These are phyloP conservation scores for Acropternis orthonyx DNA, from an alignment of 2,797 vertebrate species.

Conservation along the genomic window DNA sequence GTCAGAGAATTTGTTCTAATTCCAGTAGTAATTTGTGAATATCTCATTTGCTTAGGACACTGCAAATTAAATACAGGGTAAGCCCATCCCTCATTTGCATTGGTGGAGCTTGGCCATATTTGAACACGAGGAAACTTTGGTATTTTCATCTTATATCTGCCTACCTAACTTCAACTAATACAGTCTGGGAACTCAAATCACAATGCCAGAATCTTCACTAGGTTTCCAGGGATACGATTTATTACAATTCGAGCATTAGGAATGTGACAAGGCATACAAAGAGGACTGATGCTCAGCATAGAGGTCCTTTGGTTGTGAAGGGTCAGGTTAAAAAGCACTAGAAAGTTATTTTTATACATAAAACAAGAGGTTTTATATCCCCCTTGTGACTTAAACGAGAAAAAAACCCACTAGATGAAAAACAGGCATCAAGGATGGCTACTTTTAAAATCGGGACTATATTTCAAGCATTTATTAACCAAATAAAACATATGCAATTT, in stretches of 20 bases:
- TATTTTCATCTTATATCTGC: background rate
- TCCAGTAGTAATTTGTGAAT: background rate
- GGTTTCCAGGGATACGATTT: fast-evolving
- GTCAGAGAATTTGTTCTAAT: background rate
- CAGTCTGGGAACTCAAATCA: background rate
- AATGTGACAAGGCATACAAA: background rate
- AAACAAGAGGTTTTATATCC: background rate
- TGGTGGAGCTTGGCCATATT: background rate
- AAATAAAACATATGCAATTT: constrained; percentile 38
- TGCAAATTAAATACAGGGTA: background rate
- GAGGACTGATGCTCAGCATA: background rate
- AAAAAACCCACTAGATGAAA: background rate
- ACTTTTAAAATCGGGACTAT: background rate
- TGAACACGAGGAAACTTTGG: background rate
- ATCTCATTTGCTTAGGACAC: background rate
- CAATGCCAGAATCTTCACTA: background rate
- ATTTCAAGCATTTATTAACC: constrained; percentile 33
- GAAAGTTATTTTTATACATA: background rate
- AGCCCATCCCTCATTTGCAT: background rate
- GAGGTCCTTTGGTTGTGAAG: background rate
- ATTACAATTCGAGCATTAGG: background rate
- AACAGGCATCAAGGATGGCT: background rate
- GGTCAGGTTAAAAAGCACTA: background rate
- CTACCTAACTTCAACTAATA: background rate
- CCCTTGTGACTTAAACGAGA: background rate